Percentiles rank a stretch among this genome's conserved stretches.
Conservation (phyloP, 2,888 invertebrate species). For the Clitarchus hookeri region DNA sequence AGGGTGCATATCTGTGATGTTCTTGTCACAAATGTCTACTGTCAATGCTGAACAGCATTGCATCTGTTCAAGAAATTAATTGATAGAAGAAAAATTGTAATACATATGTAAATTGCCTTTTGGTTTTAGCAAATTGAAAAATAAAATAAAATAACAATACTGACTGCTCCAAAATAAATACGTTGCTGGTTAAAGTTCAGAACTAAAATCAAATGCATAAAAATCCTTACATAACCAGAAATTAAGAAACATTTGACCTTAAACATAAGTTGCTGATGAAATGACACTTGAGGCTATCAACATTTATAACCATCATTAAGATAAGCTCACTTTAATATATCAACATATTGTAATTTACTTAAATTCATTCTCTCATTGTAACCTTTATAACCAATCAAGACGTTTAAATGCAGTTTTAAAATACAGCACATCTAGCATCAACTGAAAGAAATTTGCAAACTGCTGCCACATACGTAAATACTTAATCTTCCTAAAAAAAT, state of each 20-base stretch:
- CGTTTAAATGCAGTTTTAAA: neutral
- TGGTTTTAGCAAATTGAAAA: too few relatives aligned
- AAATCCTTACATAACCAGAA: neutral
- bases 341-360: too few relatives aligned
- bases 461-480: too few relatives aligned
- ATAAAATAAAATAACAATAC: too few relatives aligned
- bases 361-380: neutral
- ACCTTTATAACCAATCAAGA: neutral
- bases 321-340: too few relatives aligned
- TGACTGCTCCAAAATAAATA: neutral
- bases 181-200: neutral
- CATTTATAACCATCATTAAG: neutral
- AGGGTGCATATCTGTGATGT: too few relatives aligned
- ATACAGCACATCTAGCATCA: neutral
- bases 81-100: neutral
- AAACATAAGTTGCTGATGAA: neutral
- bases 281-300: neutral
- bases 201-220: neutral
- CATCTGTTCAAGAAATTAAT: too few relatives aligned
- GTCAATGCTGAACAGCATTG: too few relatives aligned
- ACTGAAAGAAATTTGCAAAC: too few relatives aligned
- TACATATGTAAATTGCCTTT: neutral
- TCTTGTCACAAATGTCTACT: too few relatives aligned
- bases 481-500: too few relatives aligned
- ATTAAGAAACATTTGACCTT: conserved; percentile 16